Evolutionary conservation across 2,113 vertebrate genomes (phyloP), one percentile per base, ranked within the genome.

Genomic region (Sebastes fasciatus): DNA sequence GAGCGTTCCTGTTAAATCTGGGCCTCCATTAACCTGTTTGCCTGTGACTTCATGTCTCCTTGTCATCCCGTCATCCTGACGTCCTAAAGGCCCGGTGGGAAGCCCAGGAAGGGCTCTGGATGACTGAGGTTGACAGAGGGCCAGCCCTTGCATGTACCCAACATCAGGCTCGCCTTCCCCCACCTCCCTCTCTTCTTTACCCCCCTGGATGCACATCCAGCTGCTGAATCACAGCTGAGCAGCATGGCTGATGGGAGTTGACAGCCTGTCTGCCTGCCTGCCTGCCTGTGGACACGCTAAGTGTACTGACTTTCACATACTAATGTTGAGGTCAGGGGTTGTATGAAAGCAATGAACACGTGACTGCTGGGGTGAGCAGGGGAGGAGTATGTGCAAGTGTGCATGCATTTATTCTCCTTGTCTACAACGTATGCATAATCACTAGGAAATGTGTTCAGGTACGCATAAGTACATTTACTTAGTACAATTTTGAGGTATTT

Each of bases 171-270:
- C 23, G 62, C 76, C 57, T 64, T 75, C 52, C 60, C 75, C 51
- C n/a, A 17, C 54, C 12, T 79, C 52, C 26, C 8, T 66, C 26
- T 65, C 54, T 58, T 60, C 79, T 73, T 60, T 60, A 13, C 21
- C 23, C 65, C 80, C 65, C 60, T n/a, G 66, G 80, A 77, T 80
- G 77, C 76, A 74, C 88, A 79, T 80, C 67, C 82, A 83, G 85
- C 83, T 85, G 75, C 86, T 86, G 86, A 92, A 79, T 93, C 91
- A 92, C 84, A 65, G 80, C 62, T 60, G 78, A 83, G 8, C 76
- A 77, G 79, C 40, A 10, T 42, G 65, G 76, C 80, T 94, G 88
- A 94, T 92, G 73, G 82, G 79, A 88, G 69, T 6, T 86, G 93
- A 92, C 93, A 92, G 86, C 73, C 76, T 64, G 80, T 77, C 85